Percentiles rank a stretch among this genome's conserved stretches.
phyloP scores from a whole-genome alignment of 53 echinoderm and acorn worm genomes.

The Apostichopus leukothele region DNA sequence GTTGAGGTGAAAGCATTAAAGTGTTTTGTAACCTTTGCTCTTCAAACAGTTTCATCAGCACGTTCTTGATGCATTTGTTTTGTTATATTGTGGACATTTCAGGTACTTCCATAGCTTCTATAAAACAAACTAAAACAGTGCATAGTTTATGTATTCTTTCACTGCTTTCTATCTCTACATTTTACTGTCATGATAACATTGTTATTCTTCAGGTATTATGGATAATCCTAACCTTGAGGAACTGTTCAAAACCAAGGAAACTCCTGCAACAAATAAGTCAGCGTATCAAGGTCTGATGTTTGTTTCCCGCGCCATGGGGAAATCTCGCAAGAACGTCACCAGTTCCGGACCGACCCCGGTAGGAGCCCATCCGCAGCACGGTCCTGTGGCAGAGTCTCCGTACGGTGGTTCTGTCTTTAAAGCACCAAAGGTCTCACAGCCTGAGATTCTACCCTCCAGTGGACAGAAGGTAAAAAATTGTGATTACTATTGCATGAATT shows the following conservation, averaged over 20 bases:
- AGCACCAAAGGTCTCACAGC: neutral
- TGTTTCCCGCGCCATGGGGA: neutral
- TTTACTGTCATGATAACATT: too few relatives aligned
- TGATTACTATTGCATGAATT: too few relatives aligned
- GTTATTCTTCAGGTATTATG: conserved; percentile 21
- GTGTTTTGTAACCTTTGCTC: too few relatives aligned
- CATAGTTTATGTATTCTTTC: too few relatives aligned
- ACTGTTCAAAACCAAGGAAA: neutral
- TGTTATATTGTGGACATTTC: too few relatives aligned
- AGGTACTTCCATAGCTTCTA: too few relatives aligned
- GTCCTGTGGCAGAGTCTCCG: neutral
- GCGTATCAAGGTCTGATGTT: neutral
- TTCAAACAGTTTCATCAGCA: too few relatives aligned
- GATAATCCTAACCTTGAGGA: conserved; percentile 39
- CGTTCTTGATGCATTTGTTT: too few relatives aligned
- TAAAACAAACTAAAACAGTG: too few relatives aligned
- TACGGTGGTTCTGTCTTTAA: neutral
- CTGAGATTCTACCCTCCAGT: neutral
- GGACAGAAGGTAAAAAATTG: neutral
- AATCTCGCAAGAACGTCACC: neutral
- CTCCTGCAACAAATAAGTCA: neutral
- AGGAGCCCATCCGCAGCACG: neutral
- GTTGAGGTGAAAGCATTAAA: too few relatives aligned
- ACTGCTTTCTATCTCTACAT: too few relatives aligned
- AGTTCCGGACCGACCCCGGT: neutral